These are phyloP conservation scores for Ennomos fuscantarius DNA, from an alignment of 2,888 invertebrate genomes.

Conservation along the genomic window DNA sequence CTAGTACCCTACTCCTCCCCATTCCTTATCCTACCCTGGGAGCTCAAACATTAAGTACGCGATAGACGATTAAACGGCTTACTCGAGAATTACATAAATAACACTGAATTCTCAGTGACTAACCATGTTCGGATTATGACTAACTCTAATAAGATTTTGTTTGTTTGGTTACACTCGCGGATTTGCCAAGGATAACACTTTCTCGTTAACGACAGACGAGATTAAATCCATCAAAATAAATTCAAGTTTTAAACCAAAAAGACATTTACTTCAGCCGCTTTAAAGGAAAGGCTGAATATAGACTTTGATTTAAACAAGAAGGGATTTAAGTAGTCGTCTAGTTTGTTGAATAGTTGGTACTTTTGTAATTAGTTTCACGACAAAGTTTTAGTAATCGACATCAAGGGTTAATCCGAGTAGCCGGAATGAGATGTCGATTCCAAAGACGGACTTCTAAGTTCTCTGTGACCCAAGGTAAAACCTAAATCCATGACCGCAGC, in stretches of 20 bases:
- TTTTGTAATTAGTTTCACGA: slow-evolving; percentile 52
- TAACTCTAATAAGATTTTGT: slow-evolving; percentile 57
- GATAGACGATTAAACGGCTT: slow-evolving; percentile 73
- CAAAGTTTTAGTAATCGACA: slow-evolving; percentile 45
- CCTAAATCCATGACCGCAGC: slow-evolving; percentile 53
- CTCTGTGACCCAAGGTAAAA: slow-evolving; percentile 49
- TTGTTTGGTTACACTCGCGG: slow-evolving; percentile 43
- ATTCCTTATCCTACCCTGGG: slow-evolving; percentile 51
- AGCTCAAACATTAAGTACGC: slow-evolving; percentile 68
- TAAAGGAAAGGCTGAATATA: not conserved
- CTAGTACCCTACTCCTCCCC: slow-evolving; percentile 37
- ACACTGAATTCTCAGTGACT: slow-evolving; percentile 55
- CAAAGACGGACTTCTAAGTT: slow-evolving; percentile 53
- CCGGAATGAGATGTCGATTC: slow-evolving; percentile 49
- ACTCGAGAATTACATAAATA: slow-evolving; percentile 69
- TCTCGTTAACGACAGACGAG: slow-evolving; percentile 26
- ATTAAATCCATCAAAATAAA: slow-evolving; percentile 21
- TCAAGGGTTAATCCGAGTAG: slow-evolving; percentile 57
- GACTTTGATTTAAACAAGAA: slow-evolving; percentile 7
- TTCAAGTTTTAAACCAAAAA: slow-evolving; percentile 8
- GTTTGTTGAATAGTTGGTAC: slow-evolving; percentile 20
- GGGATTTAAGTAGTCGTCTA: slow-evolving; percentile 13
- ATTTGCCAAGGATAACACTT: slow-evolving; percentile 39
- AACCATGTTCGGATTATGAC: slow-evolving; percentile 58
- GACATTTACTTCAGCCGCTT: slow-evolving; percentile 5